These are phyloP conservation scores for Globodera ellingtonae DNA, from an alignment of 1,140 invertebrate genomes.

Conservation along the genomic window DNA sequence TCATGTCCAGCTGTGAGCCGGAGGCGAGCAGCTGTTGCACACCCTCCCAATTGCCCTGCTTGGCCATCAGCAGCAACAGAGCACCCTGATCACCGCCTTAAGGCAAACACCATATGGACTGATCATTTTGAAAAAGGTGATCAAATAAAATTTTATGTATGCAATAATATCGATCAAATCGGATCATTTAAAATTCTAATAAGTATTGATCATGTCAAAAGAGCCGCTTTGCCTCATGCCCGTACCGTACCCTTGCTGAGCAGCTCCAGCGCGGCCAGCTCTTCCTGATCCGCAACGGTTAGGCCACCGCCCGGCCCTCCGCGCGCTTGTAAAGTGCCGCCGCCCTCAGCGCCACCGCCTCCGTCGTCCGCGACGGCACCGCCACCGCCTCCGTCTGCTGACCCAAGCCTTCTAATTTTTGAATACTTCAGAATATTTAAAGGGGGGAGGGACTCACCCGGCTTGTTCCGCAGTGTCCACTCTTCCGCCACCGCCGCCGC, in stretches of 20 bases:
- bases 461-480: neutral
- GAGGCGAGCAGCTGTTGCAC: slow-evolving; percentile 44
- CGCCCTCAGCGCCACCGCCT: slow-evolving; percentile 8
- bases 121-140: neutral
- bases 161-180: neutral
- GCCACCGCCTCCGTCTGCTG: neutral
- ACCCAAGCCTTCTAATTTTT: too few species aligned
- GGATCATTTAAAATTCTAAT: slow-evolving; percentile 7
- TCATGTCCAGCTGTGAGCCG: slow-evolving; percentile 39
- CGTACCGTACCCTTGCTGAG: slow-evolving; percentile 11
- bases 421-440: neutral
- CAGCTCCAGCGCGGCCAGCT: slow-evolving; percentile 21
- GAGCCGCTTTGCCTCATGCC: neutral
- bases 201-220: neutral
- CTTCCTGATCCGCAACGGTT: slow-evolving; percentile 27
- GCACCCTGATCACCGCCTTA: slow-evolving; percentile 46
- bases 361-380: slow-evolving; percentile 12
- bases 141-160: too few species aligned
- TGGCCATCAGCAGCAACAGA: slow-evolving; percentile 50
- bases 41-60: slow-evolving; percentile 57
- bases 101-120: slow-evolving; percentile 21
- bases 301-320: slow-evolving; percentile 20
- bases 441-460: neutral
- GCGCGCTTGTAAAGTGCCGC: slow-evolving; percentile 11
- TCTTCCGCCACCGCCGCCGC: neutral